Evolutionary conservation across 2,888 invertebrate genomes (phyloP).

Genomic region (Nudaria mundana): DNA sequence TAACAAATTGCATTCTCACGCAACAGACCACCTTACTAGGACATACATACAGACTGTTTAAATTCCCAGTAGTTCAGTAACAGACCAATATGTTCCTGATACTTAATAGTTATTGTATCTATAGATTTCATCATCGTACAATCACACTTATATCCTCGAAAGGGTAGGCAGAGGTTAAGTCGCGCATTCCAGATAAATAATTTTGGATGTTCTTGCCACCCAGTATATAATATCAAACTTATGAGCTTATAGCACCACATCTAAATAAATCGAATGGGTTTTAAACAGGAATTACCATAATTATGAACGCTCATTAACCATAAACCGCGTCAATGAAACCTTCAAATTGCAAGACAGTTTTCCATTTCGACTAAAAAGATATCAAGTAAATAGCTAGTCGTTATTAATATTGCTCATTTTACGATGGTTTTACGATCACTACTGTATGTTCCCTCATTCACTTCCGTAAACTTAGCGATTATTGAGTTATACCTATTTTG

Average conservation of each 20-base stretch:
- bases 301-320: constrained; percentile 11
- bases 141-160: too few relatives aligned
- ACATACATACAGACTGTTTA: too few relatives aligned
- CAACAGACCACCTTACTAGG: constrained; percentile 18
- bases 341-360: constrained; percentile 28
- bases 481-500: constrained; percentile 52
- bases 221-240: too few relatives aligned
- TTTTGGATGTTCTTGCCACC: too few relatives aligned
- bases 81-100: too few relatives aligned
- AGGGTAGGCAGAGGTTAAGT: too few relatives aligned
- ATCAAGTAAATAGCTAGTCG: constrained; percentile 46
- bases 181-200: too few relatives aligned
- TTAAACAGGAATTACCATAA: constrained; percentile 5
- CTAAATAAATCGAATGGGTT: too few relatives aligned
- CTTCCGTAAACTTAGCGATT: constrained; percentile 52
- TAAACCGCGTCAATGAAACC: constrained; percentile 20
- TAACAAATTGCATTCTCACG: constrained; percentile 69
- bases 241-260: too few relatives aligned
- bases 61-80: too few relatives aligned
- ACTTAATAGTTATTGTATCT: too few relatives aligned
- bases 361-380: constrained; percentile 42
- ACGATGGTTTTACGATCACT: constrained; percentile 43
- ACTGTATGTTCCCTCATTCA: constrained; percentile 40
- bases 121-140: too few relatives aligned
- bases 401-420: constrained; percentile 63